Base-by-base conservation (phyloP, 2,113 vertebrate species). In the Xiphophorus maculatus region DNA sequence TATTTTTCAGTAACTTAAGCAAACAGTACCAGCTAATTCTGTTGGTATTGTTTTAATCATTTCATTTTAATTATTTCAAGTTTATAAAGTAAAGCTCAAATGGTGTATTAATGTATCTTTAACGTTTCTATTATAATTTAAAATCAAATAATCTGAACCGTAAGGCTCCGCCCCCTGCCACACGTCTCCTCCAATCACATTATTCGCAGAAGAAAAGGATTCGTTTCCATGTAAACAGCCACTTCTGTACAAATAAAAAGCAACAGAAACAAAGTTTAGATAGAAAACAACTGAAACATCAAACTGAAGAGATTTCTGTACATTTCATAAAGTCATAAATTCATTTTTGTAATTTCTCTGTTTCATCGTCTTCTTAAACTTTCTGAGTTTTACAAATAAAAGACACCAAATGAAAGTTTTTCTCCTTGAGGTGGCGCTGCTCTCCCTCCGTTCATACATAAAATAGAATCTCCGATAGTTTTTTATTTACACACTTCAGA, bases 381-480 rank as follows among this genome's bases (percentile, higher is more conserved):
- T 73, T 61, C 44, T 75, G 72, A 73, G 77, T 77, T 88, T 87
- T 78, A 92, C 84, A 86, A 85, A 87, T 85, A 76, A 81, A 83
- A 91, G 84, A 83, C 79, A 79, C 28, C 69, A 84, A 68, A 87
- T 73, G 68, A 89, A 86, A 91, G 78, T 82, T 86, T 35, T 92
- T 90, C 51, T 91, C 87, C 81, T 88, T 89, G 88, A 94, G 88
- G 89, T 79, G 74, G 62, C n/a, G 28, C 69, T 63, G 1, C 87
- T 87, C 87, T 89, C 87, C 79, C 71, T 81, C 77, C 66, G 64
- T 85, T 92, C 87, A 81, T 94, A 93, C 91, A 80, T 91, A 94
- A 94, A 95, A 95, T 94, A 95, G 90, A 94, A 88, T 93, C 88
- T 94, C 86, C 90, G 70, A 81, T 93, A 91, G 84, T 92, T 92